Conservation (phyloP, 2,797 vertebrate species). For the Jordanella pulchra region DNA sequence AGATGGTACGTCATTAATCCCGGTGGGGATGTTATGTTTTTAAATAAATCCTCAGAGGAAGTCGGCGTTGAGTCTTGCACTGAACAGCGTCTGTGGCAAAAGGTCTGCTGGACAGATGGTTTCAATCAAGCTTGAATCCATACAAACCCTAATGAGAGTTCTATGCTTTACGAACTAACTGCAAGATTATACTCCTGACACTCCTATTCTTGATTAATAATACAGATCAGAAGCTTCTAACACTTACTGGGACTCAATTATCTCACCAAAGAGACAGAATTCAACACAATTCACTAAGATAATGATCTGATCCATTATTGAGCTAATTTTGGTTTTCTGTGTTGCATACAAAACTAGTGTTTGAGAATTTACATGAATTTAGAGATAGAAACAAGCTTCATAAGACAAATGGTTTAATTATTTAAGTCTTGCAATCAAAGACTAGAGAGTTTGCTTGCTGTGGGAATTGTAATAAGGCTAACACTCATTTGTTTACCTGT, state of each 20-base stretch:
- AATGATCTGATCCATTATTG: constrained; percentile 46
- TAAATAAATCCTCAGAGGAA: constrained; percentile 9
- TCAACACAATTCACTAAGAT: constrained; percentile 35
- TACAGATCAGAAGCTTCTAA: constrained; percentile 19
- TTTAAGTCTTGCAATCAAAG: background rate
- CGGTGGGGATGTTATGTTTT: constrained; percentile 16
- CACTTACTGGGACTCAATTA: constrained; percentile 21
- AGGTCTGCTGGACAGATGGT: constrained; percentile 12
- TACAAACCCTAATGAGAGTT: background rate
- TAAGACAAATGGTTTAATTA: background rate
- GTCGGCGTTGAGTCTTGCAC: constrained; percentile 11
- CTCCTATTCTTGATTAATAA: constrained; percentile 7
- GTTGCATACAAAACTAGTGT: constrained; percentile 12
- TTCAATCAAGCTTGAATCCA: constrained; percentile 16
- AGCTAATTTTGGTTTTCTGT: constrained; percentile 7
- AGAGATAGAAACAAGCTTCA: background rate
- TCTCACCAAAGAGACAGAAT: constrained; percentile 31
- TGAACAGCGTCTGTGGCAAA: constrained; percentile 5
- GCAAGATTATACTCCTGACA: background rate
- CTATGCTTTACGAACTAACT: constrained; percentile 13
- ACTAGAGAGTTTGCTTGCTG: background rate
- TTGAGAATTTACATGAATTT: background rate
- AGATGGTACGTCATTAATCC: constrained; percentile 12
- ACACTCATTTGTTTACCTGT: background rate
- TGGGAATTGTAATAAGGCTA: constrained; percentile 1